A percentile compares a stretch with the other conserved stretches of the same genome.
These are phyloP conservation scores for Macrophya alboannulata DNA, from an alignment of 2,888 invertebrate genomes.

Conservation along the genomic window DNA sequence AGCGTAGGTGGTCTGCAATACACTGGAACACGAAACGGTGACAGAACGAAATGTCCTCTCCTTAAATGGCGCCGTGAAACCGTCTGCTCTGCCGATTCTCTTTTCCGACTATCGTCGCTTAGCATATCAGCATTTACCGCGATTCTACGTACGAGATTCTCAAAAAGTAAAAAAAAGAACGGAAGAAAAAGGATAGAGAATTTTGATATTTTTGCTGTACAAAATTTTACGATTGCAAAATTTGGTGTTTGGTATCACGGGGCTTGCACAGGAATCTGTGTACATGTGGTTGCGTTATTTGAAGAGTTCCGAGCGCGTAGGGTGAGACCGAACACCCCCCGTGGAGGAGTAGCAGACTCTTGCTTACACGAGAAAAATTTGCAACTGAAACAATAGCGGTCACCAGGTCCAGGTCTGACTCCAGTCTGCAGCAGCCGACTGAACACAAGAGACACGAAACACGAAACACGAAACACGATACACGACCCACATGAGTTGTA, in stretches of 20 bases:
- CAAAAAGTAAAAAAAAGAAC: background rate
- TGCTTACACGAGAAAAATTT: constrained; percentile 77
- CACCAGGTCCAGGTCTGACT: constrained; percentile 58
- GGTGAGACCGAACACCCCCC: constrained; percentile 69
- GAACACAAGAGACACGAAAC: constrained; percentile 30
- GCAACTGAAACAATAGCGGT: constrained; percentile 77
- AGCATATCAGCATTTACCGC: background rate
- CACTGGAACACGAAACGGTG: constrained; percentile 75
- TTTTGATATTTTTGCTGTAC: background rate
- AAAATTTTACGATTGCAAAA: background rate
- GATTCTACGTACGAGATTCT: background rate
- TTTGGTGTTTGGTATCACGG: background rate
- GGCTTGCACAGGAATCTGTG: background rate
- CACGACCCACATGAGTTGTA: constrained; percentile 74
- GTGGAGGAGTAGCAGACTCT: constrained; percentile 65
- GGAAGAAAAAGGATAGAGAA: background rate
- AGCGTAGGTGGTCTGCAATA: constrained; percentile 76
- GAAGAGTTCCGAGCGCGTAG: constrained; percentile 60
- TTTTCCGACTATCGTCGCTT: constrained; percentile 19
- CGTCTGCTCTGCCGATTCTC: constrained; percentile 41
- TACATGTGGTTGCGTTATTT: background rate
- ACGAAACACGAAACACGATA: constrained; percentile 59
- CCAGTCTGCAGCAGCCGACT: constrained; percentile 15
- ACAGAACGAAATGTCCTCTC: constrained; percentile 78
- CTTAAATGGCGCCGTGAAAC: constrained; percentile 76